Conservation (phyloP, 2,888 invertebrate genomes). For the Eugnorisma glareosa region DNA sequence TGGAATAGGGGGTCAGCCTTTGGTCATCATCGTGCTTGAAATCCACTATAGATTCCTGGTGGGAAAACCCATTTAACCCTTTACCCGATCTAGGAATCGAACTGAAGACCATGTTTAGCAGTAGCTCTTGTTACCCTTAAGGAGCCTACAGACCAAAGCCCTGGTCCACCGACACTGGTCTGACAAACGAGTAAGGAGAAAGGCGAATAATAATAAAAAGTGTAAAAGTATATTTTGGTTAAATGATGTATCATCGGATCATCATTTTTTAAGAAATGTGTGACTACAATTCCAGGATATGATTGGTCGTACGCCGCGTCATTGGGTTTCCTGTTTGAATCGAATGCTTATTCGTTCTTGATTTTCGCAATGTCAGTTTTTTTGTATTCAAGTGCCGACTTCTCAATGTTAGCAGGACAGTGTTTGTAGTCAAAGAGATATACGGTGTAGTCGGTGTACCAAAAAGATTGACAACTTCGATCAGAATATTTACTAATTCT, state of each 20-base stretch:
- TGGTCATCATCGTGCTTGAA: too few relatives aligned
- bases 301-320: neutral
- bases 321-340: conserved; percentile 22
- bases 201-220: neutral
- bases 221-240: neutral
- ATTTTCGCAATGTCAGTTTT: conserved; percentile 1
- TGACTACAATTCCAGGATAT: conserved; percentile 11
- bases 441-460: too few relatives aligned
- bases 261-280: neutral
- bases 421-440: neutral
- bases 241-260: neutral
- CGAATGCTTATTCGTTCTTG: neutral
- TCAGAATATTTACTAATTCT: neutral
- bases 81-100: too few relatives aligned
- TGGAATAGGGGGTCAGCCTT: too few relatives aligned
- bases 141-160: too few relatives aligned
- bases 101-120: too few relatives aligned
- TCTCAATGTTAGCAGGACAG: neutral
- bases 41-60: too few relatives aligned
- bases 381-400: neutral
- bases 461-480: neutral
- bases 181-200: neutral
- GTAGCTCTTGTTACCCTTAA: too few relatives aligned
- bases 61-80: too few relatives aligned
- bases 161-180: neutral